Percentiles rank a stretch among this genome's conserved stretches.
These are phyloP conservation scores for Pontoporia blainvillei DNA, from an alignment of 2,113 vertebrate genomes.

Conservation along the genomic window DNA sequence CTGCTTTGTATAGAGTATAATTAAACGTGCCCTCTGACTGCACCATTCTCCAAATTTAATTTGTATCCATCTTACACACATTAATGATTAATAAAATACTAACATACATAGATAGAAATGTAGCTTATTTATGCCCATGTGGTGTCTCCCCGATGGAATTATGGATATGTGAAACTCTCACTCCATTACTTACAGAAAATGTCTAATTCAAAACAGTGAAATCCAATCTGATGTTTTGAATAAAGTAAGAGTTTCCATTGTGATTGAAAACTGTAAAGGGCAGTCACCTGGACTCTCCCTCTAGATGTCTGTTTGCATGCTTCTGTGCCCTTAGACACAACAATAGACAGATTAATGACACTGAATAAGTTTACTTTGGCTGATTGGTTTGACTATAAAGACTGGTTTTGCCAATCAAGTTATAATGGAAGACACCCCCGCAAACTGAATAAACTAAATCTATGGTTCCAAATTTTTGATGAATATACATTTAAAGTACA, in stretches of 20 bases:
- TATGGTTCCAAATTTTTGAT: neutral
- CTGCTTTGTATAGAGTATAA: neutral
- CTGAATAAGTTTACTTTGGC: neutral
- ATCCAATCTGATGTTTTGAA: neutral
- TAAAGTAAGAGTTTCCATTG: neutral
- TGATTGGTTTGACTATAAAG: neutral
- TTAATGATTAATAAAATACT: neutral
- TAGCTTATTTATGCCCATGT: neutral
- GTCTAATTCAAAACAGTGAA: neutral
- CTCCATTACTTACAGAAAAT: neutral
- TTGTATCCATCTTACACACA: neutral
- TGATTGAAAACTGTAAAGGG: neutral
- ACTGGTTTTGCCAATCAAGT: neutral
- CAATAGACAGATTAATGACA: neutral
- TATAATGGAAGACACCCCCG: neutral
- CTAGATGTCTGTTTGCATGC: neutral
- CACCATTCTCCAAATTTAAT: neutral
- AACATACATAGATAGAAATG: neutral
- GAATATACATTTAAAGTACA: neutral
- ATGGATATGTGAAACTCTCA: neutral
- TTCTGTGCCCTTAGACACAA: neutral
- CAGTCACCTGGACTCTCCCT: neutral
- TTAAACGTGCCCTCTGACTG: neutral
- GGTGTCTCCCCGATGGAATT: neutral
- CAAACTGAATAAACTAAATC: neutral